Evolutionary conservation across 2,888 invertebrate genomes (phyloP), one percentile per base, ranked within the genome.

Genomic region (Acleris emargana): DNA sequence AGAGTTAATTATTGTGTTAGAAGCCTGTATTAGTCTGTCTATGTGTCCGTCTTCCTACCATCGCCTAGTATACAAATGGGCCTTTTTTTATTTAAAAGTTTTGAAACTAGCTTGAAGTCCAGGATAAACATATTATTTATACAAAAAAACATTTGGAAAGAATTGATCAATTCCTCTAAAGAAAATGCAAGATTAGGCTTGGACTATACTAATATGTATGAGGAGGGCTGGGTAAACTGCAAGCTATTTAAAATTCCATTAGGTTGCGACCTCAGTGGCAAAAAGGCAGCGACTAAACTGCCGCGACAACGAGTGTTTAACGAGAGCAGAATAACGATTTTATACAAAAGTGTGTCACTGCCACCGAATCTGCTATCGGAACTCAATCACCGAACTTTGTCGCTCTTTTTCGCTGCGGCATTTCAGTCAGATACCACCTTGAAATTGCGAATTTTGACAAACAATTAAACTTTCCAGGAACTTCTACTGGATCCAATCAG

Each of bases 141-240:
- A n/a, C n/a, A n/a, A n/a, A n/a, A n/a, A n/a, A n/a, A 28, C 13
- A 28, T n/a, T 1, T 11, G 3, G n/a, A n/a, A 28, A 28, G 4
- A 28, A 5, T 38, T 11, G 13, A 9, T 38, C 13, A 13, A 4
- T 38, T 38, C 38, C 1, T 13, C 13, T 13, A 38, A 38, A 38
- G 38, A 38, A 38, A 13, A 38, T 38, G 38, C 38, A 49, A 53
- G 49, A 49, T 64, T 54, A 54, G 25, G 45, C 72, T 72, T 74
- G 75, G 81, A 78, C 79, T 81, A 32, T 32, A 80, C 64, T 67
- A 71, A 68, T 69, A 71, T 68, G 68, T 68, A 71, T 70, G 70
- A 49, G n/a, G 32, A 60, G 59, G 49, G 54, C 50, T 43, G 54
- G 58, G 61, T 61, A 66, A 57, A 66, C 55, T 66, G 66, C 60